Evolutionary conservation across 2,113 vertebrate genomes (phyloP).

Genomic region (Hydrochoerus hydrochaeris): DNA sequence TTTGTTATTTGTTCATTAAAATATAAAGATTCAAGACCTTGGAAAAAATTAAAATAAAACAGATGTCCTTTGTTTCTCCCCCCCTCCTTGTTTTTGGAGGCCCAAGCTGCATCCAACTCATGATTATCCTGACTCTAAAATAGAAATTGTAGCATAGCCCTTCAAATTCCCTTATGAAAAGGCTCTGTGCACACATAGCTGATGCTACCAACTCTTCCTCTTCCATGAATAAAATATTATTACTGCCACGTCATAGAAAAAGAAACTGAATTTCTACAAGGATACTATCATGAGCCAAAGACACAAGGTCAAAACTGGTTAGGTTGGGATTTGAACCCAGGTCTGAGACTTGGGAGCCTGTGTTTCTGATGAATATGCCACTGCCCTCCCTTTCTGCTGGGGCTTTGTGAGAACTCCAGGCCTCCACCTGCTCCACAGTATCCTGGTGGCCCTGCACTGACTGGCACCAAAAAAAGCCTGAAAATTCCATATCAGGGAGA

Average conservation of each 20-base stretch:
- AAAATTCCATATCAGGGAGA: background rate
- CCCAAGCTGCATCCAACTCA: background rate
- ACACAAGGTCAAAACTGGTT: background rate
- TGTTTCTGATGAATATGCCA: background rate
- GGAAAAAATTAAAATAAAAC: background rate
- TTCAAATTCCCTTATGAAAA: background rate
- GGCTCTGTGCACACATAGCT: background rate
- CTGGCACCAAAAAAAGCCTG: fast-evolving
- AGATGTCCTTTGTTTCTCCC: background rate
- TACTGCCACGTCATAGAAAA: background rate
- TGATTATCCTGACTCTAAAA: background rate
- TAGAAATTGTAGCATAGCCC: background rate
- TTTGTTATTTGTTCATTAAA: background rate
- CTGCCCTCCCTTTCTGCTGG: background rate
- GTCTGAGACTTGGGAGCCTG: background rate
- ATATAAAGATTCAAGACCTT: background rate
- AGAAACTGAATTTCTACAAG: background rate
- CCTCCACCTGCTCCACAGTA: too few relatives aligned
- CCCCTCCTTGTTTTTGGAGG: background rate
- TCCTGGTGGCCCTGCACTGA: fast-evolving
- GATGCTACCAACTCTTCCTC: background rate
- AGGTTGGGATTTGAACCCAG: background rate
- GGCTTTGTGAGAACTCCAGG: background rate
- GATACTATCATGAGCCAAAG: background rate
- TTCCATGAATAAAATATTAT: background rate